phyloP scores from a whole-genome alignment of 2,888 invertebrate species.

The Idaea aversata region DNA sequence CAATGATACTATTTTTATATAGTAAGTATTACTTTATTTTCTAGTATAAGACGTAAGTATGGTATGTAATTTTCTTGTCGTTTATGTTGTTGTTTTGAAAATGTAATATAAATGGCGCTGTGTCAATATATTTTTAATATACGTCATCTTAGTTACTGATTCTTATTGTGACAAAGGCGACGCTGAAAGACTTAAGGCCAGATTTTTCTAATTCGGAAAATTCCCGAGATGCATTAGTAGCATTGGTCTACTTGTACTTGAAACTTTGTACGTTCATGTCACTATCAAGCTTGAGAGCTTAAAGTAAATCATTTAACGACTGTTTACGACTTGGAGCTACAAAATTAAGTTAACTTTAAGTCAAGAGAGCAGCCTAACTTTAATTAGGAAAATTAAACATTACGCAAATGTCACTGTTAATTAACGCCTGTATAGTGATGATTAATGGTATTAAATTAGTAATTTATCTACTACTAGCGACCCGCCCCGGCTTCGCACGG shows the following conservation, averaged over 20 bases:
- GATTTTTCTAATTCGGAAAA: neutral
- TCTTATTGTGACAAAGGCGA: too few relatives aligned
- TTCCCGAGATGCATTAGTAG: neutral
- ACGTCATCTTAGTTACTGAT: too few relatives aligned
- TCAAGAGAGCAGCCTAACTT: constrained; percentile 23
- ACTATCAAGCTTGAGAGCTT: constrained; percentile 18
- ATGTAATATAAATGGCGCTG: too few relatives aligned
- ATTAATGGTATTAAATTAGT: neutral
- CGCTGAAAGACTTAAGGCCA: too few relatives aligned
- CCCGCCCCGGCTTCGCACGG: too few relatives aligned
- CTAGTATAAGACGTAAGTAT: too few relatives aligned
- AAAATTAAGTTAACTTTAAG: constrained; percentile 16
- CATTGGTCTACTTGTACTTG: constrained; percentile 2
- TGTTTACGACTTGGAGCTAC: constrained; percentile 29
- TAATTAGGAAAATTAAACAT: constrained; percentile 20
- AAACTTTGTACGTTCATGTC: constrained; percentile 5
- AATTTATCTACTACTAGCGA: neutral
- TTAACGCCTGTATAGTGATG: constrained; percentile 11
- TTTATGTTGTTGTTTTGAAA: too few relatives aligned
- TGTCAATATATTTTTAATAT: too few relatives aligned
- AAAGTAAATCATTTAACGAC: constrained; percentile 32
- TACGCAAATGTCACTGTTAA: constrained; percentile 16
- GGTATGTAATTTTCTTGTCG: too few relatives aligned
- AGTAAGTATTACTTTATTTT: too few relatives aligned
- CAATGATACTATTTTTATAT: too few relatives aligned